A percentile compares a stretch with the other conserved stretches of the same genome.
Evolutionary conservation across 2,888 invertebrate genomes (phyloP).

Genomic region (Punctoribates punctum): DNA sequence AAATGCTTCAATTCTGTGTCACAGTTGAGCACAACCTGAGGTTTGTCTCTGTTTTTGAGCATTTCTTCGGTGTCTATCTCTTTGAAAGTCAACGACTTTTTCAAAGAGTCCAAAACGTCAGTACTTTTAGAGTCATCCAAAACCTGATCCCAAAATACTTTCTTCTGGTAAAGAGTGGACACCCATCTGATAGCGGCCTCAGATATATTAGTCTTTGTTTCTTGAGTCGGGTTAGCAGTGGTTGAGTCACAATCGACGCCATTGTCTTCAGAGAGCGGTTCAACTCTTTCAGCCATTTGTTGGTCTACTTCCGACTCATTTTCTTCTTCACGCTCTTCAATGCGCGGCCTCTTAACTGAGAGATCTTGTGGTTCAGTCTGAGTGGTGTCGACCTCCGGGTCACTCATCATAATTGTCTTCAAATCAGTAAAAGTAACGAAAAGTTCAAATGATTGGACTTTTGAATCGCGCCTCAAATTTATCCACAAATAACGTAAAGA

Average conservation of each 20-base stretch:
- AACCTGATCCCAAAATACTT: not conserved
- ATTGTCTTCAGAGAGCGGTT: not conserved
- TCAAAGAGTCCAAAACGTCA: not conserved
- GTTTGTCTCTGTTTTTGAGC: not conserved
- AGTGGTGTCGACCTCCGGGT: not conserved
- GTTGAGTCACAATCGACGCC: not conserved
- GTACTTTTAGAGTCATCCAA: not conserved
- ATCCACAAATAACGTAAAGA: too few relatives aligned
- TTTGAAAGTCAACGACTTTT: not conserved
- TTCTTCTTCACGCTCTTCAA: too few relatives aligned
- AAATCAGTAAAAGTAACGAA: too few relatives aligned
- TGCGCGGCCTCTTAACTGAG: not conserved
- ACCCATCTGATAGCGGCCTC: not conserved
- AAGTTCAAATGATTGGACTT: too few relatives aligned
- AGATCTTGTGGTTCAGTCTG: not conserved
- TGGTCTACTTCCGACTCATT: too few relatives aligned
- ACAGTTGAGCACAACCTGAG: not conserved
- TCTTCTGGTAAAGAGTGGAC: not conserved
- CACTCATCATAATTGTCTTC: too few relatives aligned
- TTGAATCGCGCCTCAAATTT: too few relatives aligned
- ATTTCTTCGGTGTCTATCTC: too few relatives aligned
- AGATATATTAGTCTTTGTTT: not conserved
- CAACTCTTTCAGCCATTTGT: too few relatives aligned
- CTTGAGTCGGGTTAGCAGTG: not conserved
- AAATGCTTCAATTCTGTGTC: slow-evolving; percentile 16